Evolutionary conservation across 2,888 invertebrate genomes (phyloP).

Genomic region (Microctonus brassicae): DNA sequence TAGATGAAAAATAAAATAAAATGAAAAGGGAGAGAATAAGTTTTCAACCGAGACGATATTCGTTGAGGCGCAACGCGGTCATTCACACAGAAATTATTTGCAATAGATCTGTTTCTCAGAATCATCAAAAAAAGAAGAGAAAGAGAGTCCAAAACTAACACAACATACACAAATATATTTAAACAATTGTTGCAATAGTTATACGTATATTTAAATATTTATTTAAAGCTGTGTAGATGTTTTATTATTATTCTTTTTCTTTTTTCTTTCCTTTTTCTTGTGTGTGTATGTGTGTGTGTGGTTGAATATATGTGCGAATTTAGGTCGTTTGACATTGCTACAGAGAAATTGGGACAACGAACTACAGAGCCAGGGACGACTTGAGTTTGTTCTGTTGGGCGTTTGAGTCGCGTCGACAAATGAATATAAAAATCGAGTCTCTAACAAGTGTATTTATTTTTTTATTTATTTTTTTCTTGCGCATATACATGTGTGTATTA

Average conservation of each 20-base stretch:
- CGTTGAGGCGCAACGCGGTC: slow-evolving; percentile 38
- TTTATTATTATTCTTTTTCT: background rate
- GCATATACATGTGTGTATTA: background rate
- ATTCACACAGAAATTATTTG: slow-evolving; percentile 36
- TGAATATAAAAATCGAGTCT: background rate
- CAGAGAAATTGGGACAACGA: slow-evolving; percentile 6
- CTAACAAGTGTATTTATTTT: background rate
- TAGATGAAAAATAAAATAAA: background rate
- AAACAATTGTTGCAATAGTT: background rate
- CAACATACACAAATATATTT: background rate
- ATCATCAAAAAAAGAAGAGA: background rate
- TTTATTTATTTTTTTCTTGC: background rate
- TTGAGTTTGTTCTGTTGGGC: background rate
- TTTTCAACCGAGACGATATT: slow-evolving; percentile 16
- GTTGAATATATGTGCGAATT: background rate
- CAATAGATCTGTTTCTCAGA: background rate
- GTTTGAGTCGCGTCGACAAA: background rate
- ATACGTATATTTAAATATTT: background rate
- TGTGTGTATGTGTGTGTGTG: background rate
- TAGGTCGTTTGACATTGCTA: slow-evolving; percentile 2
- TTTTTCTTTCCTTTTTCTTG: background rate
- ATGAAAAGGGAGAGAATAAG: slow-evolving; percentile 19
- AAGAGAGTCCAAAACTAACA: background rate
- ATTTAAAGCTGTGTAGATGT: background rate
- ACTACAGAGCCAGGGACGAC: background rate